phyloP scores from a whole-genome alignment of 92 coral and sea anemone genomes.

The Porites cylindrica region DNA sequence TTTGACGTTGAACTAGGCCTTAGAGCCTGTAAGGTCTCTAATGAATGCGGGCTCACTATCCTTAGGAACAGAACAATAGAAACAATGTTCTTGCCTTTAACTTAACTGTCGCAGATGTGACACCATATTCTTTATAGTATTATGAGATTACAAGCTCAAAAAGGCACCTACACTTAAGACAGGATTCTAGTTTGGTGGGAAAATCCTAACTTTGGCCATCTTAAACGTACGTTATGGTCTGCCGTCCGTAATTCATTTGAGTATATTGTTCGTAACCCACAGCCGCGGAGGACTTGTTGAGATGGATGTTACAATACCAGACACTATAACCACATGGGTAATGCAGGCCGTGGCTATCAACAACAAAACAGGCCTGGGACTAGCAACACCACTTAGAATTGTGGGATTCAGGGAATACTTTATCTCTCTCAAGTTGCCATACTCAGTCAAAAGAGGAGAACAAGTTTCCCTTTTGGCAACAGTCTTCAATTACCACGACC shows the following conservation, averaged over 20 bases:
- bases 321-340: slow-evolving; percentile 94
- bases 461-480: slow-evolving; percentile 88
- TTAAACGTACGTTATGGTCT: background rate
- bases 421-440: slow-evolving; percentile 82
- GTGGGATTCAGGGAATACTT: slow-evolving; percentile 63
- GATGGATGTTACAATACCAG: slow-evolving; percentile 85
- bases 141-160: too few relatives aligned
- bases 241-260: background rate
- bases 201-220: background rate
- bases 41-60: too few relatives aligned
- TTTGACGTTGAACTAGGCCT: too few relatives aligned
- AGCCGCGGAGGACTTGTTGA: slow-evolving; percentile 62
- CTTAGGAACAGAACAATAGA: too few relatives aligned
- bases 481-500: slow-evolving; percentile 72
- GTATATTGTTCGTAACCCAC: background rate
- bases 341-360: slow-evolving; percentile 96
- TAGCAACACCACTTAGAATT: slow-evolving; percentile 80
- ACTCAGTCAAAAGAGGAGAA: slow-evolving; percentile 96
- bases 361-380: slow-evolving; percentile 92
- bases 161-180: background rate
- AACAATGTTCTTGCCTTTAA: background rate
- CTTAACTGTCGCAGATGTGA: too few relatives aligned
- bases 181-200: too few relatives aligned
- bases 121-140: too few relatives aligned
- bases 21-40: too few relatives aligned